Evolutionary conservation across 2,888 invertebrate species (phyloP), one percentile per base, ranked within the genome.

Genomic region (Holacanthella duospinosa): DNA sequence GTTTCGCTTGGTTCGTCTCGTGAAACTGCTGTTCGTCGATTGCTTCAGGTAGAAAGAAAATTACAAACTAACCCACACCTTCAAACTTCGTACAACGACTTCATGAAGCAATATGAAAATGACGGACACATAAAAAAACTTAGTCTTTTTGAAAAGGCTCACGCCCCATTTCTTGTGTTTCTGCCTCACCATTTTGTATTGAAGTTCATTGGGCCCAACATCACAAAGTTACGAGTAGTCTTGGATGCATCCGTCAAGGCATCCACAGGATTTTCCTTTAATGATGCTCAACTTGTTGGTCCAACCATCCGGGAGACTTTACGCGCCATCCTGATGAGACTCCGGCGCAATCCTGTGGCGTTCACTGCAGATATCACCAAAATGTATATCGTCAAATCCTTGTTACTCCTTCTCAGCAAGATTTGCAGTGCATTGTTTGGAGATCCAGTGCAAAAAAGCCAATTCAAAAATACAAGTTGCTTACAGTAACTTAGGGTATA

Each of bases 331-430:
- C 25, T 76, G 1, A 3, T 72, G 1, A 65, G 74, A 25, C 75
- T 75, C 70, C 66, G 75, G 25, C 62, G 59, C 1, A 64, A 73
- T 55, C 29, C 61, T 4, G 66, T 72, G 28, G 73, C 74, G 3
- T 48, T 75, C 6, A 67, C 66, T 9, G 74, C 71, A 1, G 75
- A 76, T 58, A 67, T 76, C 19, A 61, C 64, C 3, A 69, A 74
- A 63, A 75, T 75, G 71, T 76, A 74, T 55, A 66, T n/a, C n/a
- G 73, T 0, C 74, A 74, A 63, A 70, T 76, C 16, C 16, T 58
- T n/a, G 60, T 75, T 0, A 55, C 69, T 36, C 66, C 68, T 6
- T 60, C 65, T 1, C 67, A 75, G 28, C 55, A 29, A 2, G 61
- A 71, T 48, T 72, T 66, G 21, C 72, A 74, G n/a, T 29, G 70